Evolutionary conservation across 2,113 vertebrate genomes (phyloP), one percentile per base, ranked within the genome.

Genomic region (Coturnix japonica): DNA sequence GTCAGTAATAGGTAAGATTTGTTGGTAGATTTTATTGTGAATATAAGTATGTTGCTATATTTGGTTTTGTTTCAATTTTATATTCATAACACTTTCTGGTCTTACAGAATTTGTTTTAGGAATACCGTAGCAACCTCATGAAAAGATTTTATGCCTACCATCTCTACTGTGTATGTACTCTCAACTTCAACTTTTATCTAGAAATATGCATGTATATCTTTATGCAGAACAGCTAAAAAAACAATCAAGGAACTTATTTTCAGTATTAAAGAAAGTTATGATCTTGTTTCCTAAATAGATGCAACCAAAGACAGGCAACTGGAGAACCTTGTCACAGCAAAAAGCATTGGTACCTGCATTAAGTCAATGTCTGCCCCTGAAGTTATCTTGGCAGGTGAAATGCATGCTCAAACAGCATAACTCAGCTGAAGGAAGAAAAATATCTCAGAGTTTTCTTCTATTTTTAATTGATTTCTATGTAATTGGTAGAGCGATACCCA

Each of bases 51-150:
- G 15, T 46, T 91, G 57, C 19, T 49, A 13, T 78, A 44, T 10
- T 16, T 23, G 0, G 0, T 9, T 70, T 43, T 61, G 9, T 81
- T 72, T 37, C 2, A 59, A 71, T 90, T 65, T 72, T 75, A 15
- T 35, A 78, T 64, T 88, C 21, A 8, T 57, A 76, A 76, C 33
- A 70, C 60, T 92, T 94, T 90, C 63, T 87, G 74, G 77, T 69
- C 30, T 89, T 54, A 37, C 10, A 79, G 8, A 69, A 37, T 76
- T 93, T 95, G 54, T 79, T 95, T 93, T 92, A 89, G 74, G 31
- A 76, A 79, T 80, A 90, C 75, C 81, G 85, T 78, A 84, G 81
- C 41, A 90, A 31, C 37, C 33, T 46, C 56, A 65, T 80, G 46
- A 73, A 89, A 91, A 13, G 20, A 73, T 93, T 82, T 90, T 11